A percentile compares a stretch with the other conserved stretches of the same genome.
phyloP scores from a whole-genome alignment of 2,888 invertebrate species.

The Tetrapedia diversipes region DNA sequence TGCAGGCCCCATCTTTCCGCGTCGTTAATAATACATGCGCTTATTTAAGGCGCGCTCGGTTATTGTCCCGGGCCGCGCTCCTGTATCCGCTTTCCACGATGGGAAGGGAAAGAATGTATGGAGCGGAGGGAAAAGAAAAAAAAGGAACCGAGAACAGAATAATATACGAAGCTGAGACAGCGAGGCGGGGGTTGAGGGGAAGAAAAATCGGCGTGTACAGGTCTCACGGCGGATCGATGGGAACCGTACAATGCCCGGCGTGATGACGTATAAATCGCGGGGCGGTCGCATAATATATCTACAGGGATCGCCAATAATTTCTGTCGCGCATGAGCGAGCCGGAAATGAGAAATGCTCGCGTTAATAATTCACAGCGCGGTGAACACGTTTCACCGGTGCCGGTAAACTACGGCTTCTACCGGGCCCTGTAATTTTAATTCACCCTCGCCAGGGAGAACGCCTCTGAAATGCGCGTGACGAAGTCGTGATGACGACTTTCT shows the following conservation, averaged over 20 bases:
- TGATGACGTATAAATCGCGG: constrained; percentile 54
- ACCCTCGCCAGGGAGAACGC: neutral
- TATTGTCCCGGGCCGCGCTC: neutral
- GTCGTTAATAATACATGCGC: constrained; percentile 32
- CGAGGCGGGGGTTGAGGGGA: neutral
- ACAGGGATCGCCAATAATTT: constrained; percentile 57
- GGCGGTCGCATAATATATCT: constrained; percentile 53
- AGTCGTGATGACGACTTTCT: too few relatives aligned
- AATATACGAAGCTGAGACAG: neutral
- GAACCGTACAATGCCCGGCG: constrained; percentile 18
- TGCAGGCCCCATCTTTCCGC: neutral
- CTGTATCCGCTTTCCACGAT: neutral
- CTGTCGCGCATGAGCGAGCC: constrained; percentile 46
- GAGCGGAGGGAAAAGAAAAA: neutral
- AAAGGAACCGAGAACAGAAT: neutral
- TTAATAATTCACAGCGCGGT: constrained; percentile 57
- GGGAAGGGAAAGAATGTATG: neutral
- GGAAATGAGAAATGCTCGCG: constrained; percentile 60
- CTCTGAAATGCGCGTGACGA: too few relatives aligned
- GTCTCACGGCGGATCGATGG: constrained; percentile 35
- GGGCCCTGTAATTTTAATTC: constrained; percentile 51
- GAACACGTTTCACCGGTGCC: constrained; percentile 45
- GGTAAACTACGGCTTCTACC: constrained; percentile 36
- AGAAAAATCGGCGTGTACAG: neutral
- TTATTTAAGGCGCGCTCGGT: constrained; percentile 22